These are phyloP conservation scores for Pseudococcus jackbeardsleyi DNA, from an alignment of 2,888 invertebrate species.

Conservation along the genomic window DNA sequence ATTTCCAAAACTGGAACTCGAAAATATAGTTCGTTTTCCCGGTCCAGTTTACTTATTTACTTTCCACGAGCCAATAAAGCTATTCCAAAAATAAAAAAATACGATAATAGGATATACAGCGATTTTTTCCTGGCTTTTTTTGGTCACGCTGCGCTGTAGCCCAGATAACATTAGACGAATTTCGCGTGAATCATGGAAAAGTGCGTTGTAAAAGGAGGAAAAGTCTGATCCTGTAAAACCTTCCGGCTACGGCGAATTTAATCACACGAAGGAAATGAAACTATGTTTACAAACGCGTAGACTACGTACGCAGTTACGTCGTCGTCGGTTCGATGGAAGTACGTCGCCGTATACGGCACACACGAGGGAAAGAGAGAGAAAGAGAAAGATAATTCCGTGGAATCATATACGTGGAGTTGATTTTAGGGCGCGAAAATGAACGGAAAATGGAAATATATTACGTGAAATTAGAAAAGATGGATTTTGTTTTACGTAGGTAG, in stretches of 20 bases:
- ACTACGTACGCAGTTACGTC: constrained; percentile 28
- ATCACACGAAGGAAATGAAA: constrained; percentile 43
- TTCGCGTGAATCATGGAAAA: neutral
- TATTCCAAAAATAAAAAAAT: neutral
- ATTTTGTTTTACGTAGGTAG: constrained; percentile 24
- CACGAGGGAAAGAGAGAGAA: neutral
- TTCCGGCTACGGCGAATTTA: constrained; percentile 42
- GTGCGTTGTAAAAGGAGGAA: constrained; percentile 23
- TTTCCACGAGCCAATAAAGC: neutral
- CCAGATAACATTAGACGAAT: constrained; percentile 27
- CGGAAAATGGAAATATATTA: constrained; percentile 35
- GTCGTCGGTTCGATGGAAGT: constrained; percentile 1
- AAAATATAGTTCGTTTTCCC: neutral
- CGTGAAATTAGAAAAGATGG: constrained; percentile 33
- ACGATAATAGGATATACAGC: neutral
- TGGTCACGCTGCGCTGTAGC: neutral
- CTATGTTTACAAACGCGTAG: constrained; percentile 29
- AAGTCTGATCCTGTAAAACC: constrained; percentile 31
- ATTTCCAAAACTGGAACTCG: no score
- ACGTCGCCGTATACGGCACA: neutral
- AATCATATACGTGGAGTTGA: neutral
- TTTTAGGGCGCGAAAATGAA: constrained; percentile 5
- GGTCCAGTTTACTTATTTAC: neutral
- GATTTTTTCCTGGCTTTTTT: neutral
- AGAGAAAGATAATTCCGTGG: neutral